Evolutionary conservation across 1,140 invertebrate species (phyloP), one percentile per base, ranked within the genome.

Genomic region (Drosophila serrata): DNA sequence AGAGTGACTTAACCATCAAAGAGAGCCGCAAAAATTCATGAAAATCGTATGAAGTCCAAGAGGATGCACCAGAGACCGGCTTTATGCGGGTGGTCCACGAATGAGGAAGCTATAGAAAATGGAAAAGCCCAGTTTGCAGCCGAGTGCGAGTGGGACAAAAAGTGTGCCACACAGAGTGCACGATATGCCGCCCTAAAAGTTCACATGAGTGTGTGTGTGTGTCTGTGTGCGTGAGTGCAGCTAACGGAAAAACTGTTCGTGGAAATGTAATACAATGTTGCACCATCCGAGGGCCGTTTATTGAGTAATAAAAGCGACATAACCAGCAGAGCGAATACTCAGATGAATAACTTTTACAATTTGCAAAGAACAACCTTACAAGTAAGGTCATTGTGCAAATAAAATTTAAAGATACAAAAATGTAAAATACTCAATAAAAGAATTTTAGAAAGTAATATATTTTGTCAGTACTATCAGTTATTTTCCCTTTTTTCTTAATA

Each of bases 191-290:
- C 35, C 65, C 67, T 22, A 51, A 65, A 48, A 65, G 64, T 51
- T 65, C 64, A 49, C n/a, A 60, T 22, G 17, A 17, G 6, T 55
- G 19, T 46, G 48, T 3, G 12, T 70, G 48, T 69, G 49, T 46
- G 48, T 3, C 15, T 70, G 48, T 69, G 49, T 72, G 33, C 22
- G 35, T 64, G 53, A 45, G 55, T 65, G 62, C 49, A 37, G 43
- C 61, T 65, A 49, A 65, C 64, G 61, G 64, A 68, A 64, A 43
- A 64, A 29, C 65, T 40, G 19, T 12, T 58, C 27, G 19, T 72
- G 51, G 65, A 72, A 70, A 72, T 56, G 51, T 72, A 70, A 72
- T 70, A 72, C 49, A 72, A 72, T 70, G 68, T 72, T 72, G 68
- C 65, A 24, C 45, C 48, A 72, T 33, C 22, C 49, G 68, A 72